Base-by-base conservation (phyloP, 2,888 invertebrate species). In the Sphaerophoria rueppellii region DNA sequence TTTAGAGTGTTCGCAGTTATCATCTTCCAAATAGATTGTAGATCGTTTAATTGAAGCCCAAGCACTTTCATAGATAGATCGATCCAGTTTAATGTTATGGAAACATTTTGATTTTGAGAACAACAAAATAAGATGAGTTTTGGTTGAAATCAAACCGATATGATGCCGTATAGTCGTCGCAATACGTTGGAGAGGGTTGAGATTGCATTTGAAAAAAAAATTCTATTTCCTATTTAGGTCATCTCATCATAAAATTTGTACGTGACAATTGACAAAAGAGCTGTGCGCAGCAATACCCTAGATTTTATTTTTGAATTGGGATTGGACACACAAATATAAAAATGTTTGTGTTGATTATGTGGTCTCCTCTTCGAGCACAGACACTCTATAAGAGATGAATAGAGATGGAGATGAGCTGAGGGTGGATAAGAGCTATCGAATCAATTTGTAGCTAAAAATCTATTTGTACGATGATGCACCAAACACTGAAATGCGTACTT, bases 221-320 rank as follows among this genome's bases (percentile, higher is more conserved):
- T 40, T 9, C 67, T 61, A 63, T 69, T 71, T 60, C 46, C 46
- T 52, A 83, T 83, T 52, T 79, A 71, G 82, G 82, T 75, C 82
- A 83, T 16, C 69, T 24, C 32, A 35, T 50, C 65, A 37, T 54
- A 11, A 24, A 55, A n/a, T 35, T 24, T 43, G 58, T 75, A 71
- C 55, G 79, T 83, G 82, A 83, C 82, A 83, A 83, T 79, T 79
- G 79, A 78, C 67, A 52, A 79, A 63, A 82, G 81, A 55, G 57
- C 63, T 55, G 55, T 7, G 14, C 48, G 9, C 32, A 48, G 9
- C 43, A 43, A 43, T 43, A 65, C 35, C 54, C 46, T 77, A 73
- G 82, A 82, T 77, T 82, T 43, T 82, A 16, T 72, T 73, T 24
- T 24, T 60, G 67, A 75, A 71, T 77, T 69, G 48, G 60, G 75